Evolutionary conservation across 2,797 vertebrate species (phyloP).

Genomic region (Hemitrygon akajei): DNA sequence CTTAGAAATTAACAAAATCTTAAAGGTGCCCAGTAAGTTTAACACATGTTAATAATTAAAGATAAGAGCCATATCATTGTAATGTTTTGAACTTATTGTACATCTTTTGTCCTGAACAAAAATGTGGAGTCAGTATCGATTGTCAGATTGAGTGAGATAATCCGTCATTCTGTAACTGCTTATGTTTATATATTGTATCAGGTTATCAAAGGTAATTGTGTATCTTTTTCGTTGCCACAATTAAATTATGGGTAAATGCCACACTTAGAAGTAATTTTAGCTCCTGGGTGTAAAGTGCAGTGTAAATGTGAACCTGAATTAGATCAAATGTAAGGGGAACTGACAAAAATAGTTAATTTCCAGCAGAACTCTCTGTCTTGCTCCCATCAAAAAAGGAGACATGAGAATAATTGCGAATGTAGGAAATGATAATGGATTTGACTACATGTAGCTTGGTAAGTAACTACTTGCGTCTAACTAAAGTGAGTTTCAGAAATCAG

Average conservation of each 20-base stretch:
- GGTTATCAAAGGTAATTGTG: not conserved
- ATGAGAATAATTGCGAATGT: not conserved
- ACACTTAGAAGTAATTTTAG: not conserved
- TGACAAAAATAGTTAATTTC: not conserved
- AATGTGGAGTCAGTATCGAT: not conserved
- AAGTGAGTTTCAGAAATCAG: not conserved
- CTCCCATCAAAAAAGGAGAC: not conserved
- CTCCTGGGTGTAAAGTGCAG: not conserved
- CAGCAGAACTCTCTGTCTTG: not conserved
- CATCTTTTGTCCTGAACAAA: not conserved
- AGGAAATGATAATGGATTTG: not conserved
- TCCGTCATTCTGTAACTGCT: not conserved
- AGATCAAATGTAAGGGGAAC: not conserved
- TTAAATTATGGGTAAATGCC: not conserved
- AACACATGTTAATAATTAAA: conserved; percentile 6
- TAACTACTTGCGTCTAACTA: not conserved
- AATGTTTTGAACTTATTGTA: not conserved
- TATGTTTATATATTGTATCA: not conserved
- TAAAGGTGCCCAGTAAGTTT: not conserved
- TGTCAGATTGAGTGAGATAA: not conserved
- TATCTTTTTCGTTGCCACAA: not conserved
- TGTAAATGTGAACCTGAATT: not conserved
- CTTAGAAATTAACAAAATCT: not conserved
- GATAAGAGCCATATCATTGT: not conserved
- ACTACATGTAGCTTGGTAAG: not conserved